phyloP scores from a whole-genome alignment of 2,113 vertebrate genomes.

The Loxodonta africana region DNA sequence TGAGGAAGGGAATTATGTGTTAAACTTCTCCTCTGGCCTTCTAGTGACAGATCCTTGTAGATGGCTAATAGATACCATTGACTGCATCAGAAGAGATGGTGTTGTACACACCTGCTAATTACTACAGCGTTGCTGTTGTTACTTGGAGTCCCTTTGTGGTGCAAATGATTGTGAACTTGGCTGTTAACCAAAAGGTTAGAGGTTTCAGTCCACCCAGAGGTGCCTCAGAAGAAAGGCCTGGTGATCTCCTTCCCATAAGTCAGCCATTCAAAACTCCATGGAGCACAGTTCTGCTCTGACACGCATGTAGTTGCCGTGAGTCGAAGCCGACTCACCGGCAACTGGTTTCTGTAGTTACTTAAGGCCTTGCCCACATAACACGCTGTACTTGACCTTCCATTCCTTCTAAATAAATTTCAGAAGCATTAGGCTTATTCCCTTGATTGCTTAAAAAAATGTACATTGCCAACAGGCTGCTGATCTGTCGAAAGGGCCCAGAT shows the following conservation, averaged over 20 bases:
- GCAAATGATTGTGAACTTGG: not conserved
- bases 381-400: not conserved
- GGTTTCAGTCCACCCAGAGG: not conserved
- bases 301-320: not conserved
- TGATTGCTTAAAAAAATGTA: not conserved
- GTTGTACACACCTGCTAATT: not conserved
- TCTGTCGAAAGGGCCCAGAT: not conserved
- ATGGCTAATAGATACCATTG: not conserved
- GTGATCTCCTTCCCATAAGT: not conserved
- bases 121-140: not conserved
- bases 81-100: not conserved
- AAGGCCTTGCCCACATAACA: not conserved
- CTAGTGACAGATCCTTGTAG: not conserved
- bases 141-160: too few species aligned
- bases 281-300: too few species aligned
- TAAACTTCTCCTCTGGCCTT: not conserved
- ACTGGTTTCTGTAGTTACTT: not conserved
- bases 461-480: not conserved
- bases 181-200: not conserved
- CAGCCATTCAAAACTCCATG: too few species aligned
- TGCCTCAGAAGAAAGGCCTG: not conserved
- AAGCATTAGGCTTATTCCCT: not conserved
- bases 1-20: not conserved
- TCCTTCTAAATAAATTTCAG: constrained; percentile 19
- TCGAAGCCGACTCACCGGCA: not conserved